Evolutionary conservation across 2,113 vertebrate species (phyloP).

Genomic region (Corythaixoides concolor): DNA sequence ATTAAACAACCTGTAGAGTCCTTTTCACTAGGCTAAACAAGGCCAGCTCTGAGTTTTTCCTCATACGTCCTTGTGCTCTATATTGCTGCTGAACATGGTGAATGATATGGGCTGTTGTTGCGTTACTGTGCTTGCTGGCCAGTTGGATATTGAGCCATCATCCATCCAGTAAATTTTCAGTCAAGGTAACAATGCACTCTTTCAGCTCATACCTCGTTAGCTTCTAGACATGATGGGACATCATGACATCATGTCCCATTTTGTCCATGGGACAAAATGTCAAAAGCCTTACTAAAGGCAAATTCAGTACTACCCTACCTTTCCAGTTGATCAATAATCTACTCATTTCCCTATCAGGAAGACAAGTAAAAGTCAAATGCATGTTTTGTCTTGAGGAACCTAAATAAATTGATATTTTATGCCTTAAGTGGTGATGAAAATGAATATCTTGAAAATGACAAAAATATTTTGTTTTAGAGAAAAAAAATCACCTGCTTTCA

Average conservation of each 20-base stretch:
- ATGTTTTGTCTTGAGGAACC: background rate
- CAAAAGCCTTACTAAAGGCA: background rate
- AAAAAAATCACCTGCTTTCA: background rate
- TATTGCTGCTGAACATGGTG: background rate
- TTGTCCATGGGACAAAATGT: background rate
- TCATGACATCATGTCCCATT: too few species aligned
- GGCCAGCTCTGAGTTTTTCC: background rate
- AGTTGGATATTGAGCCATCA: background rate
- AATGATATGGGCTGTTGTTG: background rate
- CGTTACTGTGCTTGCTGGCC: background rate
- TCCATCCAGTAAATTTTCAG: background rate
- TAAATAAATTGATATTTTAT: background rate
- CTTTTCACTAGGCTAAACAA: background rate
- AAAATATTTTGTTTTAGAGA: background rate
- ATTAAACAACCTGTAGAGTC: background rate
- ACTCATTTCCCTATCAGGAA: background rate
- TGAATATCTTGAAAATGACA: background rate
- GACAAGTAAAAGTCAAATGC: background rate
- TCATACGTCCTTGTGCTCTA: background rate
- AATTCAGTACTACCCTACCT: background rate
- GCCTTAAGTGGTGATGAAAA: background rate
- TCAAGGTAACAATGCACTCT: background rate
- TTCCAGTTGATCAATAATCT: background rate
- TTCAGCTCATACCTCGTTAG: background rate
- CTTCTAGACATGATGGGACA: background rate